phyloP scores from a whole-genome alignment of 2,888 invertebrate genomes.

The Autographa pulchrina region DNA sequence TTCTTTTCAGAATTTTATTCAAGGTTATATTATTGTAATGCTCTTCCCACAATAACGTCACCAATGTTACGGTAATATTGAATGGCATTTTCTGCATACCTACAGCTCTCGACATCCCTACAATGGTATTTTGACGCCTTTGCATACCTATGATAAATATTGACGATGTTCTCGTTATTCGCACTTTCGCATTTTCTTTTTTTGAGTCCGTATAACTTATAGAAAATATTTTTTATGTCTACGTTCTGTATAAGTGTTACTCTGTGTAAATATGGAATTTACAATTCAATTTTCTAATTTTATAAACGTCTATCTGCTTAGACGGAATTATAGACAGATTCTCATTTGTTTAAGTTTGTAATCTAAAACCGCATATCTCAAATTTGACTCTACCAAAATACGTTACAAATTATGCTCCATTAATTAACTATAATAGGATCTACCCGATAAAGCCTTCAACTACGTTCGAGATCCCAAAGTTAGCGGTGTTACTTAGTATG shows the following conservation, averaged over 20 bases:
- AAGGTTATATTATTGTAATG: background rate
- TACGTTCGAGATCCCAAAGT: background rate
- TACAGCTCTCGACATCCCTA: conserved; percentile 5
- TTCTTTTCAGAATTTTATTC: background rate
- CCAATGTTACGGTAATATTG: background rate
- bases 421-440: background rate
- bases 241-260: too few species aligned
- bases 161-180: background rate
- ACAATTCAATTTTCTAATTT: background rate
- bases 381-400: background rate
- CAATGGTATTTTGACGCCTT: conserved; percentile 3
- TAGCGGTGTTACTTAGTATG: background rate
- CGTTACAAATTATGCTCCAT: background rate
- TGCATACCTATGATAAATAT: background rate
- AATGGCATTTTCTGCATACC: conserved; percentile 1
- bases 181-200: background rate
- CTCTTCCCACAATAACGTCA: background rate
- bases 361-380: background rate
- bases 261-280: background rate
- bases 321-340: too few species aligned
- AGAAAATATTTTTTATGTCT: too few species aligned
- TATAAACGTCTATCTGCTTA: too few species aligned
- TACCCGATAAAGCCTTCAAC: background rate
- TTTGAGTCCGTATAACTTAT: background rate
- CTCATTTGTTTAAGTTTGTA: too few species aligned